These are phyloP conservation scores for Steinernema scapterisci DNA, from an alignment of 2,888 invertebrate genomes.

Conservation along the genomic window DNA sequence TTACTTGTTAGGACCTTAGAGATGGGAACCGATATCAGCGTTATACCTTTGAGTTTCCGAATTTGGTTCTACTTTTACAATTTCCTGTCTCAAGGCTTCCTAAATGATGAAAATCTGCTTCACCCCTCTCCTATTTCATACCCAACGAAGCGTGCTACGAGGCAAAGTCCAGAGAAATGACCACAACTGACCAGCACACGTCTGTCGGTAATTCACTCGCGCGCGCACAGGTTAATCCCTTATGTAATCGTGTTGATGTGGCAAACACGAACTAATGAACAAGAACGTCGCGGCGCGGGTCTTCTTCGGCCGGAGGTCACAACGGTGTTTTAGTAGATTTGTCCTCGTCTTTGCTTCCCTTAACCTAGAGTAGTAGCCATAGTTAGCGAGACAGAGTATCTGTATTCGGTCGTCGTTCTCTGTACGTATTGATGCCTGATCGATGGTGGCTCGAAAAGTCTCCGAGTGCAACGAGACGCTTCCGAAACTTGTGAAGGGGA, in stretches of 20 bases:
- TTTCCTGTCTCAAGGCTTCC: no score
- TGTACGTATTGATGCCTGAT: not conserved
- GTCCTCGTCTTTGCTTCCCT: not conserved
- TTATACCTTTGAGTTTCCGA: no score
- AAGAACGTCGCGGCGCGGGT: conserved; percentile 9
- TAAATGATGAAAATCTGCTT: no score
- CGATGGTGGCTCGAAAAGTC: conserved; percentile 1
- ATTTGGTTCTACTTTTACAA: no score
- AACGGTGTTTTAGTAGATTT: not conserved
- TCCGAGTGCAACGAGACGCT: conserved; percentile 28
- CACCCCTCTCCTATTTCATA: not conserved
- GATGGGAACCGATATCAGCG: no score
- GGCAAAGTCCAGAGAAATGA: not conserved
- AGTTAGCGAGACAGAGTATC: not conserved
- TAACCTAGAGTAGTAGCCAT: not conserved
- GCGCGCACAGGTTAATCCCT: conserved; percentile 14
- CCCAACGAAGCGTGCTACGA: not conserved
- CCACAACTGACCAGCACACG: not conserved
- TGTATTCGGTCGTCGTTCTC: not conserved
- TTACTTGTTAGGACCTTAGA: no score
- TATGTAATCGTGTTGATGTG: conserved; percentile 24
- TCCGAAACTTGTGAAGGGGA: conserved; percentile 5
- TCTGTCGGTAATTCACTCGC: conserved; percentile 11
- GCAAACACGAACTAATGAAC: conserved; percentile 30
- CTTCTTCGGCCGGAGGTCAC: not conserved